Conservation (phyloP, 2,797 vertebrate genomes). For the Oreortyx pictus region DNA sequence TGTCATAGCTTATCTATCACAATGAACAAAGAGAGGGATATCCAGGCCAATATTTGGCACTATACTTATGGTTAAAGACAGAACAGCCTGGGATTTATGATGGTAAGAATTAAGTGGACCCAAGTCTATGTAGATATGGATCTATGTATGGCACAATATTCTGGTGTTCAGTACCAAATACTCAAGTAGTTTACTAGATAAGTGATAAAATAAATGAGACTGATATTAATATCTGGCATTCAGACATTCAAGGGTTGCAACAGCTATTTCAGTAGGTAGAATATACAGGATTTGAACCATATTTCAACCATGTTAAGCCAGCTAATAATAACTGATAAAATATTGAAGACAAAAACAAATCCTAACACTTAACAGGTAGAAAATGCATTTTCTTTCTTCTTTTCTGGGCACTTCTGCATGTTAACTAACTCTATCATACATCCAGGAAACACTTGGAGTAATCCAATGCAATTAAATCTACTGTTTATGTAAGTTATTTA, state of each 20-base stretch:
- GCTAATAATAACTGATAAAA: neutral
- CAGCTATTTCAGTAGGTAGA: neutral
- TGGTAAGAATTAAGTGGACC: neutral
- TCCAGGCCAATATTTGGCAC: neutral
- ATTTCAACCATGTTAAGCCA: neutral
- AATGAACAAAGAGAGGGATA: neutral
- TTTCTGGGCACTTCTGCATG: neutral
- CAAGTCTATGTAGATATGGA: fast-evolving
- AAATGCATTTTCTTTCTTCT: neutral
- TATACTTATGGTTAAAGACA: neutral
- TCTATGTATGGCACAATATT: neutral
- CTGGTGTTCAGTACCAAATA: neutral
- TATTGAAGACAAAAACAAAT: neutral
- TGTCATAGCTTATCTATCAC: neutral
- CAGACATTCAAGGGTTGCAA: neutral
- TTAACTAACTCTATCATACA: neutral
- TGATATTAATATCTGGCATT: neutral
- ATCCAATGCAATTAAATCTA: constrained; percentile 27
- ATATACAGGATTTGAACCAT: neutral
- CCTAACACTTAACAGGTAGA: neutral
- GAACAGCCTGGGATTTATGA: neutral
- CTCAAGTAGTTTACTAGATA: neutral
- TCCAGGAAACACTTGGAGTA: constrained; percentile 18
- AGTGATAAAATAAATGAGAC: neutral
- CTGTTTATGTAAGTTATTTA: constrained; percentile 24